Evolutionary conservation across 1,140 invertebrate genomes (phyloP).

Genomic region (Macrobrachium nipponense): DNA sequence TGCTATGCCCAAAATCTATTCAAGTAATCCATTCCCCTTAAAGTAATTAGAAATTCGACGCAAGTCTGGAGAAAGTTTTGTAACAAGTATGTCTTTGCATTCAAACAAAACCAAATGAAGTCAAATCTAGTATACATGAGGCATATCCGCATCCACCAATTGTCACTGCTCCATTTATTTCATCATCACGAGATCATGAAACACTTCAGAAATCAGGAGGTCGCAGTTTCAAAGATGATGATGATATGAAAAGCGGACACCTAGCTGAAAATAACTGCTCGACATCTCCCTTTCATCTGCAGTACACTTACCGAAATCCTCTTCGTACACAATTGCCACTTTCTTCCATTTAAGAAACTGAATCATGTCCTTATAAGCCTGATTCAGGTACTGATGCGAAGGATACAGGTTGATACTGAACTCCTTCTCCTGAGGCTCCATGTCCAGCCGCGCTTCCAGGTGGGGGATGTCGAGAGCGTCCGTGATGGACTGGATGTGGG

Average conservation of each 20-base stretch:
- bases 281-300: background rate
- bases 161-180: too few relatives aligned
- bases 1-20: too few relatives aligned
- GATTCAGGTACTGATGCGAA: slow-evolving; percentile 83
- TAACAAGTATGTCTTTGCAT: too few relatives aligned
- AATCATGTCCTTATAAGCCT: slow-evolving; percentile 88
- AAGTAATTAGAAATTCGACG: too few relatives aligned
- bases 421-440: slow-evolving; percentile 73
- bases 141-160: too few relatives aligned
- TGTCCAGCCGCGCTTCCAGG: slow-evolving; percentile 77
- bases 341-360: slow-evolving; percentile 91
- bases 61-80: too few relatives aligned
- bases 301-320: slow-evolving; percentile 79
- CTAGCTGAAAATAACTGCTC: background rate
- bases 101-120: too few relatives aligned
- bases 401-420: slow-evolving; percentile 94
- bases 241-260: background rate
- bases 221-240: too few relatives aligned
- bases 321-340: slow-evolving; percentile 93
- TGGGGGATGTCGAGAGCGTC: slow-evolving; percentile 89
- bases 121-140: too few relatives aligned
- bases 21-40: too few relatives aligned
- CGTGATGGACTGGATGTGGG: slow-evolving; percentile 90
- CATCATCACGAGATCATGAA: too few relatives aligned
- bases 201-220: background rate